Base-by-base conservation (phyloP, 2,888 invertebrate genomes). In the Incurvaria masculella region DNA sequence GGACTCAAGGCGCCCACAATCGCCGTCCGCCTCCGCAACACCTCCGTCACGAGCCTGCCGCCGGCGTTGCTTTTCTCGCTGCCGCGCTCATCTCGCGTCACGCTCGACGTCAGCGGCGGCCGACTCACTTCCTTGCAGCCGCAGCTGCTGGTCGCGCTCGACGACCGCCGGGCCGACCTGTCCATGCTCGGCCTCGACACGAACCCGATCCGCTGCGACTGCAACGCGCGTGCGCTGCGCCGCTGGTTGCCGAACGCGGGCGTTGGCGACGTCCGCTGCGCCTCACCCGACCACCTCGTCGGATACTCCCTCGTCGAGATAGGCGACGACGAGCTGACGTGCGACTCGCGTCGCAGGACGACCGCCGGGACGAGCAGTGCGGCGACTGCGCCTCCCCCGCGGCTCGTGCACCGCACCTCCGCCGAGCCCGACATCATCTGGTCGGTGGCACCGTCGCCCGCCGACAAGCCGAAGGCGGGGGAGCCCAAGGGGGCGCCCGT, bases 391-490 rank as follows among this genome's bases (percentile, higher is more conserved):
- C 59, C 66, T 8, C 66, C 80, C 16, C 81, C 83, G 1, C 71
- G 81, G 45, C 62, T 83, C 18, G 72, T 85, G 1, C 80, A 82
- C 41, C 81, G 82, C 46, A 81, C 86, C 1, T 86, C 85, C 1
- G 83, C 86, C 0, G 91, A 93, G 58, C 91, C 93, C 0, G 90
- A 94, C 59, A 94, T 94, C 17, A 94, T 94, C 58, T 94, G 93
- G 92, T 91, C 91, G 2, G 79, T 91, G 14, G 86, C 89, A n/a
- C 88, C 91, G 3, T 81, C 86, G 1, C 83, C 83, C 50, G 72
- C 82, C 33, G 79, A 87, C 49, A 74, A 83, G 20, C 69, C 80
- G 57, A 74, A 80, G 58, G 64, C 82, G 4, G 82, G 78, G 19
- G 83, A 80, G 43, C 80, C 82, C 46, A 87, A 85, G 66, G 81